These are phyloP conservation scores for Dufourea novaeangliae DNA, from an alignment of 1,140 invertebrate species.

Conservation along the genomic window DNA sequence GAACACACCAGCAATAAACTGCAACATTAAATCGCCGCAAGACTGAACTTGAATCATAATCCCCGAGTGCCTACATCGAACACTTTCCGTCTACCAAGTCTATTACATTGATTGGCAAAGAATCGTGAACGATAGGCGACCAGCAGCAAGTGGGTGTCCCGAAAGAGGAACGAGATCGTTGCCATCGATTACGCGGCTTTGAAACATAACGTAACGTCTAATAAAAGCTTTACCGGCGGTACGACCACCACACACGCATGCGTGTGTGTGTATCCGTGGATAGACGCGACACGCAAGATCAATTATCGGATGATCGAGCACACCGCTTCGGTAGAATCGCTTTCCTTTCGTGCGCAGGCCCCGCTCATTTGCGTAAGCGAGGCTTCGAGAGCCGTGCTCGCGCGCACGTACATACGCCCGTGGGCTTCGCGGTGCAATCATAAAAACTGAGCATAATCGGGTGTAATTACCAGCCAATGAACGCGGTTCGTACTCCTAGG, in stretches of 20 bases:
- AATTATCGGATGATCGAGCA: conserved; percentile 44
- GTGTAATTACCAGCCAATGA: conserved; percentile 56
- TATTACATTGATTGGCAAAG: conserved; percentile 4
- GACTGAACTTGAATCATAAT: not conserved
- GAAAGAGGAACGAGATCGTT: conserved; percentile 9
- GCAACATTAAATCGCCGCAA: not conserved
- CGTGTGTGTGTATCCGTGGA: not conserved
- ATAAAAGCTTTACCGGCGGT: conserved; percentile 9
- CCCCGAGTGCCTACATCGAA: not conserved
- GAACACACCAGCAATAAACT: not conserved
- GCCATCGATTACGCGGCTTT: not conserved
- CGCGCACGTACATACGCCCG: conserved; percentile 39
- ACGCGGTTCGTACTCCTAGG: conserved; percentile 42
- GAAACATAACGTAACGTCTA: conserved; percentile 24
- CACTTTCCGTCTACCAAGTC: not conserved
- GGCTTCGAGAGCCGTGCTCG: too few species aligned
- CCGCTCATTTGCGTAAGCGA: conserved; percentile 48
- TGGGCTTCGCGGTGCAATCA: conserved; percentile 36
- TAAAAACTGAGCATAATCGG: conserved; percentile 62
- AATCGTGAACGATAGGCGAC: not conserved
- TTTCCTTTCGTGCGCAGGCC: conserved; percentile 7
- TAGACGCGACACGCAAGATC: conserved; percentile 32
- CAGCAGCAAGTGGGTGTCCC: conserved; percentile 2
- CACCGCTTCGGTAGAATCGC: not conserved
- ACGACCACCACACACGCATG: not conserved